Conservation (phyloP, 2,888 invertebrate species). For the Agriopis marginaria region DNA sequence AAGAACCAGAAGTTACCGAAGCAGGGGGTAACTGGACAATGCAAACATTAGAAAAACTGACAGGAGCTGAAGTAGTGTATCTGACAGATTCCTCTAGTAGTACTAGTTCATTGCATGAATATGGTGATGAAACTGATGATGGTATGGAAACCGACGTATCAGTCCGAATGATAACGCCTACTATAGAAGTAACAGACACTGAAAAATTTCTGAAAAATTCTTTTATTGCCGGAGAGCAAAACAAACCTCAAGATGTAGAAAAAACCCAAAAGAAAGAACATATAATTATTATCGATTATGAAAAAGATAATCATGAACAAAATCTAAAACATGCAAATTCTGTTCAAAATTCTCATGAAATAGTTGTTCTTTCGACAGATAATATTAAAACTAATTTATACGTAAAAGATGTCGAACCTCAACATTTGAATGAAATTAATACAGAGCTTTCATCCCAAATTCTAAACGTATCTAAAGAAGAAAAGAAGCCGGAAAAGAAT, state of each 20-base stretch:
- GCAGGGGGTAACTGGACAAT: constrained; percentile 86
- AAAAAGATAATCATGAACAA: constrained; percentile 24
- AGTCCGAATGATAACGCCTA: constrained; percentile 81
- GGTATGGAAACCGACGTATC: constrained; percentile 79
- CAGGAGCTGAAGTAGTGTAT: constrained; percentile 89
- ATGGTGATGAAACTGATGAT: constrained; percentile 78
- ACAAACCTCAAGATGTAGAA: constrained; percentile 4
- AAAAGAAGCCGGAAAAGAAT: constrained; percentile 40
- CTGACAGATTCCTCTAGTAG: constrained; percentile 89
- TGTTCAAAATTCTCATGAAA: constrained; percentile 63
- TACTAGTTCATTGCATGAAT: constrained; percentile 86
- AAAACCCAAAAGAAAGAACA: constrained; percentile 29
- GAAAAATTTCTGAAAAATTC: constrained; percentile 74
- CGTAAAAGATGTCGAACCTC: constrained; percentile 67
- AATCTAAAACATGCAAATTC: constrained; percentile 21
- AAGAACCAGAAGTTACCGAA: constrained; percentile 85
- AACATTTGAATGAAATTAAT: constrained; percentile 37
- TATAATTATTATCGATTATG: constrained; percentile 36
- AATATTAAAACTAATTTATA: constrained; percentile 74
- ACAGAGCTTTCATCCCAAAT: constrained; percentile 1
- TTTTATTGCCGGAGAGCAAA: constrained; percentile 52
- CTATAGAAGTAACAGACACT: constrained; percentile 81
- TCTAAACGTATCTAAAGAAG: constrained; percentile 3
- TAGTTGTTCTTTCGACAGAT: constrained; percentile 74
- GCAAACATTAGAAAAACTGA: constrained; percentile 80